Percentiles rank a stretch among this genome's conserved stretches.
Evolutionary conservation across 2,888 invertebrate genomes (phyloP).

Genomic region (Caenorhabditis wallacei): DNA sequence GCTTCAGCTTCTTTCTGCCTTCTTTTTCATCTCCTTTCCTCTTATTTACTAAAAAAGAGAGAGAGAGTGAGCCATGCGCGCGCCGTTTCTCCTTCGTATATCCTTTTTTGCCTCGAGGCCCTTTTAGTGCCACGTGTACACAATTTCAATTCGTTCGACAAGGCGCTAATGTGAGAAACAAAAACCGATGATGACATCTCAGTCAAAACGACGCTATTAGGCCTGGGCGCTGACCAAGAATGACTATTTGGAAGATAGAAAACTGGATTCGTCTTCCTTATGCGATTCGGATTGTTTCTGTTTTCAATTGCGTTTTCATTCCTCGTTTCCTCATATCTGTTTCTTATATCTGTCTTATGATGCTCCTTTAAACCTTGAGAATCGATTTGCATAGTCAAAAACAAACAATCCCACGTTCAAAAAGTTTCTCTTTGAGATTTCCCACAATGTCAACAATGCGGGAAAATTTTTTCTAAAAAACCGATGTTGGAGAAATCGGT

Average conservation of each 20-base stretch:
- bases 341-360: not conserved
- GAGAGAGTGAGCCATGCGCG: not conserved
- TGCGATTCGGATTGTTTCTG: conserved; percentile 32
- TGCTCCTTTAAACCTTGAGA: too few relatives aligned
- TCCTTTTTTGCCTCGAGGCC: conserved; percentile 34
- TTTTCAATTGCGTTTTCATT: not conserved
- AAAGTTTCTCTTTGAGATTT: conserved; percentile 25
- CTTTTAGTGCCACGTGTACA: conserved; percentile 33
- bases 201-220: conserved; percentile 25
- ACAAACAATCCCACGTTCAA: conserved; percentile 15
- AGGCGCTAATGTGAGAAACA: conserved; percentile 27
- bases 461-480: not conserved
- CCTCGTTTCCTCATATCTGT: not conserved
- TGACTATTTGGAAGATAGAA: conserved; percentile 3
- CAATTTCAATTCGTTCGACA: not conserved
- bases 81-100: conserved; percentile 19
- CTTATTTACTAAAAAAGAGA: conserved; percentile 28
- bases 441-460: conserved; percentile 21
- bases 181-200: conserved; percentile 42
- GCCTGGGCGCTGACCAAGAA: conserved; percentile 27
- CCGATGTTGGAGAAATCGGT: too few relatives aligned
- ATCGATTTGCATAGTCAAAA: not conserved
- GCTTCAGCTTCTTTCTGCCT: conserved; percentile 5
- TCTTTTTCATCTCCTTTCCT: conserved; percentile 6
- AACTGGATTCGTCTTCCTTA: conserved; percentile 25